Percentiles rank a stretch among this genome's conserved stretches.
These are phyloP conservation scores for Erebia aethiops DNA, from an alignment of 2,888 invertebrate species.

Conservation along the genomic window DNA sequence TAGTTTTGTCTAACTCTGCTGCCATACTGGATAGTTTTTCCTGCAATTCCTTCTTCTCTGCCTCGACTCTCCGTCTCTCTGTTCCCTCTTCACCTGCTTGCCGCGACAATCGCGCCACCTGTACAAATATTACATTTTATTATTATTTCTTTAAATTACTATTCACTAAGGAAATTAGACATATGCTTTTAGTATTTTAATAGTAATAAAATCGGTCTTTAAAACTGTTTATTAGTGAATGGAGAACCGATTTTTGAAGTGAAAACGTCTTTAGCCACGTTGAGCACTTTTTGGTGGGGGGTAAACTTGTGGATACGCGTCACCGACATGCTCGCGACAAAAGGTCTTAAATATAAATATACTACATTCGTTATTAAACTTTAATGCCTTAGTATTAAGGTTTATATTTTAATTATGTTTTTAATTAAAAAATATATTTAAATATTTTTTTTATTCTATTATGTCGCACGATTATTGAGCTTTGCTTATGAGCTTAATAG, in stretches of 20 bases:
- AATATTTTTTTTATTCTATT: too few species aligned
- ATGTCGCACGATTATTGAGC: too few species aligned
- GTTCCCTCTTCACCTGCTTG: conserved; percentile 93
- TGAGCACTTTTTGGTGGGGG: too few species aligned
- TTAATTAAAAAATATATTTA: too few species aligned
- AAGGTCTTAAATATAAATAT: too few species aligned
- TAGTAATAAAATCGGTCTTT: background rate
- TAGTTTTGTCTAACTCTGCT: conserved; percentile 86
- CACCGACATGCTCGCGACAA: too few species aligned
- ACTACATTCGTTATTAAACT: too few species aligned
- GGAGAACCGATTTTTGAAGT: background rate
- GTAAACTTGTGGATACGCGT: too few species aligned
- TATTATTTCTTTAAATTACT: background rate
- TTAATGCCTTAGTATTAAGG: too few species aligned
- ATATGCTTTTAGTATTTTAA: background rate
- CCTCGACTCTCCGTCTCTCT: conserved; percentile 89
- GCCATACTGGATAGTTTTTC: conserved; percentile 85
- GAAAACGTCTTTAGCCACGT: too few species aligned
- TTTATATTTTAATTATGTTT: too few species aligned
- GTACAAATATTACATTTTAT: conserved; percentile 6
- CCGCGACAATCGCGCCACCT: conserved; percentile 90
- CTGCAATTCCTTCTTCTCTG: conserved; percentile 85
- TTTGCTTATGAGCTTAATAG: too few species aligned
- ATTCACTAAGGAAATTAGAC: background rate
- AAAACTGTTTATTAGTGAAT: background rate